Conservation (phyloP, 2,888 invertebrate species). For the Eugnorisma glareosa region DNA sequence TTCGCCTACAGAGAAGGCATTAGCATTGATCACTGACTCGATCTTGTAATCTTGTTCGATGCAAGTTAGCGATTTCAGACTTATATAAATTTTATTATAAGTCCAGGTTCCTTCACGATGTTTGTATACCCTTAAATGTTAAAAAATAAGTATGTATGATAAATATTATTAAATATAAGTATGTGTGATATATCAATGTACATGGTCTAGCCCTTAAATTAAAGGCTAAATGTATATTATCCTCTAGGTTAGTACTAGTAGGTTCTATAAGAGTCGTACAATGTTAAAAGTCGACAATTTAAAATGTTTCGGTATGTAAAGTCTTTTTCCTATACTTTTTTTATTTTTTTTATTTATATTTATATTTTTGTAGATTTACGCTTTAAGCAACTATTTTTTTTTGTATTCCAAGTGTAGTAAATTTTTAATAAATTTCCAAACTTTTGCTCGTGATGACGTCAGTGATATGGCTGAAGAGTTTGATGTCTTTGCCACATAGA, state of each 20-base stretch:
- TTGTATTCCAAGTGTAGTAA: no score
- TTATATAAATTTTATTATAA: not conserved
- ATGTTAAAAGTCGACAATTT: not conserved
- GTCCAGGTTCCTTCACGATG: not conserved
- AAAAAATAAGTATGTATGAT: slow-evolving; percentile 27
- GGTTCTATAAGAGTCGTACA: slow-evolving; percentile 33
- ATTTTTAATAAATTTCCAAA: no score
- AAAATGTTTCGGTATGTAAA: not conserved
- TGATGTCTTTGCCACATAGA: no score
- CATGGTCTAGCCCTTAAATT: slow-evolving; percentile 59
- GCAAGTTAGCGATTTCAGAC: not conserved
- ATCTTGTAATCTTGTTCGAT: not conserved
- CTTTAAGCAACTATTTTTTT: no score
- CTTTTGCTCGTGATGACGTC: no score
- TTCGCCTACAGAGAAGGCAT: not conserved
- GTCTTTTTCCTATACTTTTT: not conserved
- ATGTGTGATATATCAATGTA: slow-evolving; percentile 37
- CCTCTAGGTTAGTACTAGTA: slow-evolving; percentile 4
- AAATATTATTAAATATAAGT: not conserved
- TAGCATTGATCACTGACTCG: not conserved
- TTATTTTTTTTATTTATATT: no score
- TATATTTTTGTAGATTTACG: no score
- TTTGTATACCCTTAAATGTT: not conserved
- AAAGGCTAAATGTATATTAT: slow-evolving; percentile 40
- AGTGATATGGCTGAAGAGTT: no score